Evolutionary conservation across 2,113 vertebrate genomes (phyloP), one percentile per base, ranked within the genome.

Genomic region (Perca schrenkii): DNA sequence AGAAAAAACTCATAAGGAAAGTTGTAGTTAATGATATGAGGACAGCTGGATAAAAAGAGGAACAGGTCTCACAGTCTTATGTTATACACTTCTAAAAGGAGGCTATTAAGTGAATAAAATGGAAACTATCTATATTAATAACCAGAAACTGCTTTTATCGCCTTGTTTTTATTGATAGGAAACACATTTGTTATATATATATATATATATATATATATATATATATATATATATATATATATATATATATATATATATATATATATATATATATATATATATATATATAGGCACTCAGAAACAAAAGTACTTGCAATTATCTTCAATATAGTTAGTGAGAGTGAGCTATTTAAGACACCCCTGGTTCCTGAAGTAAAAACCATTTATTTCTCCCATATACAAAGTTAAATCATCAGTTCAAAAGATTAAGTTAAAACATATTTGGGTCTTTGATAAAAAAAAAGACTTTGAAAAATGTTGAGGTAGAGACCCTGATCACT

Each of bases 11-110:
- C 25, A 40, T 40, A 43, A 58, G 34, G 46, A 47, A 46, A 81
- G 7, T 63, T 72, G 66, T 56, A 50, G 66, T 34, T 69, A 61
- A 84, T 73, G 71, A 50, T 79, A 17, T 66, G 53, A 78, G 13
- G 72, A 69, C 22, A 77, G 31, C 43, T 52, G 53, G 25, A 25
- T 56, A 53, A 57, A 61, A 72, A 62, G 68, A 65, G 8, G 50
- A 77, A 50, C 22, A 72, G 43, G 25, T 36, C 43, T 19, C 40
- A 43, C 40, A 43, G 62, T 63, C 31, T 12, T 8, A 49, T 46
- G 22, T 4, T 31, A 8, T 61, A 70, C 50, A 60, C 65, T 50
- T 80, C 21, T 36, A 22, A 77, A 56, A 70, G 66, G 2, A 36
- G 8, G 40, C 43, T 67, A 31, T 31, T 40, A 60, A 50, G 56